phyloP scores from a whole-genome alignment of 2,113 vertebrate genomes.

The Hydropotes inermis region DNA sequence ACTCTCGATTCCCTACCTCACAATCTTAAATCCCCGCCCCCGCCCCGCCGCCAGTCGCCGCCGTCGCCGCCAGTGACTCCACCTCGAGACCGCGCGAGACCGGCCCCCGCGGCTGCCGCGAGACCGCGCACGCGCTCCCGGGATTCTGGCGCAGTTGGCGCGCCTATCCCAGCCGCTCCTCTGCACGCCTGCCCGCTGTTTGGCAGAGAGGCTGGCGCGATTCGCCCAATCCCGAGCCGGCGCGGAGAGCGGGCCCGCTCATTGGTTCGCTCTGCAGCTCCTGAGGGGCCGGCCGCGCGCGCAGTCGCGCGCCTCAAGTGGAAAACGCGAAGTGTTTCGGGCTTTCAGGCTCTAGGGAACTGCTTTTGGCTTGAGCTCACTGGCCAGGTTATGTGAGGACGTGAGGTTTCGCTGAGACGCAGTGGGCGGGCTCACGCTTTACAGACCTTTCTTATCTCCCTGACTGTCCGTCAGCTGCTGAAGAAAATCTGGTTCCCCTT shows the following conservation, averaged over 20 bases:
- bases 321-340: not conserved
- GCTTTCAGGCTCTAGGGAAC: fast-evolving
- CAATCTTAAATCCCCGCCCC: conserved; percentile 58
- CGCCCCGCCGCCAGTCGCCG: conserved; percentile 61
- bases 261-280: conserved; percentile 33
- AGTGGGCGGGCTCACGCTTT: not conserved
- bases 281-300: conserved; percentile 8
- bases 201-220: not conserved
- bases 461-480: not conserved
- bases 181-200: not conserved
- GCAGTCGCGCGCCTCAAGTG: not conserved
- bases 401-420: not conserved
- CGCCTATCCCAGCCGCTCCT: conserved; percentile 37
- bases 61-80: conserved; percentile 59
- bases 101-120: conserved; percentile 60
- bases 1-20: conserved; percentile 44
- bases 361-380: fast-evolving
- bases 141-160: conserved; percentile 12
- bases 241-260: not conserved
- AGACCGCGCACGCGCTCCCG: conserved; percentile 71
- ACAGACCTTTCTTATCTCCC: not conserved
- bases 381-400: fast-evolving
- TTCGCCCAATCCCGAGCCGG: conserved; percentile 45
- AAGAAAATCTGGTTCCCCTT: not conserved
- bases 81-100: conserved; percentile 70